These are phyloP conservation scores for Pseudomyrmex dendroicus DNA, from an alignment of 1,140 invertebrate species.

Conservation along the genomic window DNA sequence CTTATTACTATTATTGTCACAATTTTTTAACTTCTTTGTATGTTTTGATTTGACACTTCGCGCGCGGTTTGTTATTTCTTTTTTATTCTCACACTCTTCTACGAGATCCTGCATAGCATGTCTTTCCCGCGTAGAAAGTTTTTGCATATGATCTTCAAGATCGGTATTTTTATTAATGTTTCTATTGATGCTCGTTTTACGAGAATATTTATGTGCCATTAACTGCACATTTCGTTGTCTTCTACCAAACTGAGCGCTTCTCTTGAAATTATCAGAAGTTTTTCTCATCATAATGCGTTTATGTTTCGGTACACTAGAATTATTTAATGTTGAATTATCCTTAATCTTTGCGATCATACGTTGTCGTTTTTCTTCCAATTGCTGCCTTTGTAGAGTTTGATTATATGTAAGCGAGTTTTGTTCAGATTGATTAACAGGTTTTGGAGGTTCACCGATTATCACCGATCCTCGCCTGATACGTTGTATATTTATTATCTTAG, in stretches of 20 bases:
- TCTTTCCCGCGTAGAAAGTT: not conserved
- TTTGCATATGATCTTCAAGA: not conserved
- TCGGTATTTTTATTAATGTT: constrained; percentile 10
- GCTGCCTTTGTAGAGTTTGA: constrained; percentile 23
- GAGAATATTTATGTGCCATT: not conserved
- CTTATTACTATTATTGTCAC: not conserved
- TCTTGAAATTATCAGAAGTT: not conserved
- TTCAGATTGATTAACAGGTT: not conserved
- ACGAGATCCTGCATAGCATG: not conserved
- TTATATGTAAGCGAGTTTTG: not conserved
- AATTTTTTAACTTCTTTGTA: not conserved
- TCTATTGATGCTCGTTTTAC: not conserved
- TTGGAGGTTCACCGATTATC: not conserved
- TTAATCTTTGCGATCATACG: constrained; percentile 76
- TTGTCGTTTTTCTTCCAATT: constrained; percentile 76
- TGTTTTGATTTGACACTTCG: not conserved
- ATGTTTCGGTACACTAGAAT: constrained; percentile 15
- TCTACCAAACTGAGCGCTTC: not conserved
- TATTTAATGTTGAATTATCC: constrained; percentile 50
- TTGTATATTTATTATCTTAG: constrained; percentile 63
- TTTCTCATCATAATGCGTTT: not conserved
- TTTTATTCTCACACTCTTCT: not conserved
- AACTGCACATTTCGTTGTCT: not conserved
- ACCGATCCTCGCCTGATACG: constrained; percentile 7
- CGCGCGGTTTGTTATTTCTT: not conserved